phyloP scores from a whole-genome alignment of 1,140 invertebrate genomes.

The Dinoponera quadriceps region DNA sequence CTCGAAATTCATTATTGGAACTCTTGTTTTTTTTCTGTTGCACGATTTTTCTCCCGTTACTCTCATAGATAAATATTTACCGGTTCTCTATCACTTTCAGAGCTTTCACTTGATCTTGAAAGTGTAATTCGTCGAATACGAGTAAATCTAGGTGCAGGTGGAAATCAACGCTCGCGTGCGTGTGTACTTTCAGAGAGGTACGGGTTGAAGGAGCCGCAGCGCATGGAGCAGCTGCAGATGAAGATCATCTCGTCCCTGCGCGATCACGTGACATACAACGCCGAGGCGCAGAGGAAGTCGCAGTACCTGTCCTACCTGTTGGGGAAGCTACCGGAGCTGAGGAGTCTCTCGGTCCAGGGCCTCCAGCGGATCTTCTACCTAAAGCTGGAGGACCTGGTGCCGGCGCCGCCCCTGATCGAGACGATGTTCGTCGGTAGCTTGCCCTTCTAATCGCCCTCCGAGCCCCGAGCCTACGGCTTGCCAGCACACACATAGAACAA shows the following conservation, averaged over 20 bases:
- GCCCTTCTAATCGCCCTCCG: constrained; percentile 88
- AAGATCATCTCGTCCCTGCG: constrained; percentile 97
- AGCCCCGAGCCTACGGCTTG: constrained; percentile 49
- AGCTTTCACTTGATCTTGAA: constrained; percentile 36
- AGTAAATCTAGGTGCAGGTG: no score
- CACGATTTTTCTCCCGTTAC: no score
- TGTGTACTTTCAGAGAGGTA: constrained; percentile 91
- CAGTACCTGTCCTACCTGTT: constrained; percentile 97
- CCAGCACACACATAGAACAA: constrained; percentile 58
- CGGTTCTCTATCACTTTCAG: no score
- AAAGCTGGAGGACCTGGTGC: constrained; percentile 96
- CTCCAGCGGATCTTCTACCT: constrained; percentile 97
- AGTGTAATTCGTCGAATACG: no score
- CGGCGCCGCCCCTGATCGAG: constrained; percentile 96
- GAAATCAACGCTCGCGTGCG: background rate
- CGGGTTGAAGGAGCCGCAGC: constrained; percentile 95
- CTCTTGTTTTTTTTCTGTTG: no score
- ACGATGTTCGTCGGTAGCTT: constrained; percentile 97
- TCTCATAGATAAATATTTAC: no score
- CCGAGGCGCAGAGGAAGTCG: constrained; percentile 93
- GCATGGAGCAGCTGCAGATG: constrained; percentile 97
- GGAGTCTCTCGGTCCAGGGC: constrained; percentile 96
- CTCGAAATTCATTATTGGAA: no score
- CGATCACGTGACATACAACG: constrained; percentile 97
- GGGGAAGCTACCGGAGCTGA: constrained; percentile 95